Percentiles rank a stretch among this genome's conserved stretches.
These are phyloP conservation scores for Sitophilus oryzae DNA, from an alignment of 1,140 invertebrate species.

Conservation along the genomic window DNA sequence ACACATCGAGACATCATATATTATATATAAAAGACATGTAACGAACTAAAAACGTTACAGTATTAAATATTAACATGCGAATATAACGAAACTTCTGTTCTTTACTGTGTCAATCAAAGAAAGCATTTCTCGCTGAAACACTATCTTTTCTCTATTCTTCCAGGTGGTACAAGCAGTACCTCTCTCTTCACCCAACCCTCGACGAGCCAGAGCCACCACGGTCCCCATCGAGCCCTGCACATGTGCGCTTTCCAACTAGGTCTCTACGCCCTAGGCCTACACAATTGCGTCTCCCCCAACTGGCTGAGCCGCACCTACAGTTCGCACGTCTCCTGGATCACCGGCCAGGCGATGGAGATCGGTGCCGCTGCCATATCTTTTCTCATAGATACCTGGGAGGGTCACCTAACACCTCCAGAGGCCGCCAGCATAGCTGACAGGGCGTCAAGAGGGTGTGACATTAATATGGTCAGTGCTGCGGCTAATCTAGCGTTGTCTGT, in stretches of 20 bases:
- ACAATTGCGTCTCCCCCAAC: conserved; percentile 94
- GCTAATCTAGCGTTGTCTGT: conserved; percentile 92
- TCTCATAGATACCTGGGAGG: conserved; percentile 96
- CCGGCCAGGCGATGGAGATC: conserved; percentile 98
- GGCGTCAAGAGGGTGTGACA: conserved; percentile 85
- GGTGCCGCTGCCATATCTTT: conserved; percentile 92
- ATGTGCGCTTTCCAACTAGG: conserved; percentile 98
- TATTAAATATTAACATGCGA: too few species aligned
- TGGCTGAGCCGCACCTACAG: conserved; percentile 98
- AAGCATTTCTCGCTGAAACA: too few species aligned
- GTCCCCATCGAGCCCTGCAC: conserved; percentile 87
- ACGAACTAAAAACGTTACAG: too few species aligned
- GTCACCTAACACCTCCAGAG: conserved; percentile 94
- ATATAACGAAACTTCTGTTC: too few species aligned
- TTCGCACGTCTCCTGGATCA: conserved; percentile 97
- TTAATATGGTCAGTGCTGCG: conserved; percentile 73
- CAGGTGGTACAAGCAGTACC: conserved; percentile 84
- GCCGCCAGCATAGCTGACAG: conserved; percentile 93
- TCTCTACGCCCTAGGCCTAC: conserved; percentile 91
- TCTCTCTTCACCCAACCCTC: conserved; percentile 85
- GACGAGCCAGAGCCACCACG: conserved; percentile 70
- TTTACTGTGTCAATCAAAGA: too few species aligned
- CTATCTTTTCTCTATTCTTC: too few species aligned
- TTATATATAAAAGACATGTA: too few species aligned
- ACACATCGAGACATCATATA: too few species aligned